These are phyloP conservation scores for Allobates femoralis DNA, from an alignment of 2,797 vertebrate genomes.

Conservation along the genomic window DNA sequence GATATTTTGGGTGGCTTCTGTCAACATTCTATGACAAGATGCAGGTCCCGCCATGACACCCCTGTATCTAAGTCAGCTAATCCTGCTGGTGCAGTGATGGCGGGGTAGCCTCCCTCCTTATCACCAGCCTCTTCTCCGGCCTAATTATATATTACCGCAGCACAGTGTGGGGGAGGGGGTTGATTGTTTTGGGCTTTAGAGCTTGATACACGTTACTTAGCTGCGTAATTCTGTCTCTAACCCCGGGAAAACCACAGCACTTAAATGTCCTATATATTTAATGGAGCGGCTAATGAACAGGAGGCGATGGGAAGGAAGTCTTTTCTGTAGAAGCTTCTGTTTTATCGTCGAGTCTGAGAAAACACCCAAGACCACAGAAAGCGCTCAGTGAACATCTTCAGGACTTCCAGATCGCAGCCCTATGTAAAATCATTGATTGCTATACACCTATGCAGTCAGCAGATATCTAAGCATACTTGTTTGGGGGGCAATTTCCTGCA, in stretches of 20 bases:
- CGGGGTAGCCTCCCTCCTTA: neutral
- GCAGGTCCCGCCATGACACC: too few relatives aligned
- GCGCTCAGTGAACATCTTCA: neutral
- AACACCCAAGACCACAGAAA: neutral
- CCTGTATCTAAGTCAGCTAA: too few relatives aligned
- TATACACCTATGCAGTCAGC: neutral
- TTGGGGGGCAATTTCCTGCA: neutral
- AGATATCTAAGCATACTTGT: neutral
- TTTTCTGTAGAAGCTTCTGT: neutral
- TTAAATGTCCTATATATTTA: constrained; percentile 23
- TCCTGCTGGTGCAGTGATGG: too few relatives aligned
- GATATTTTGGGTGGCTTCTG: neutral
- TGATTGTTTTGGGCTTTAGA: neutral
- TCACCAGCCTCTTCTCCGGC: neutral
- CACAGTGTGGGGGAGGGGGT: neutral
- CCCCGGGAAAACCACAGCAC: constrained; percentile 17
- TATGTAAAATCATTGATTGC: neutral
- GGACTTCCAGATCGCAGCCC: neutral
- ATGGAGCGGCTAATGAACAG: constrained; percentile 21
- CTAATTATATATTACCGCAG: neutral
- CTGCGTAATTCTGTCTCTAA: neutral
- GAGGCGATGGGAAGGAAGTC: neutral
- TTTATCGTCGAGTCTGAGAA: neutral
- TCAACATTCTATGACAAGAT: too few relatives aligned
- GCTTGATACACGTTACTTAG: neutral